Evolutionary conservation across 2,797 vertebrate species (phyloP), one percentile per base, ranked within the genome.

Genomic region (Sebastes minor): DNA sequence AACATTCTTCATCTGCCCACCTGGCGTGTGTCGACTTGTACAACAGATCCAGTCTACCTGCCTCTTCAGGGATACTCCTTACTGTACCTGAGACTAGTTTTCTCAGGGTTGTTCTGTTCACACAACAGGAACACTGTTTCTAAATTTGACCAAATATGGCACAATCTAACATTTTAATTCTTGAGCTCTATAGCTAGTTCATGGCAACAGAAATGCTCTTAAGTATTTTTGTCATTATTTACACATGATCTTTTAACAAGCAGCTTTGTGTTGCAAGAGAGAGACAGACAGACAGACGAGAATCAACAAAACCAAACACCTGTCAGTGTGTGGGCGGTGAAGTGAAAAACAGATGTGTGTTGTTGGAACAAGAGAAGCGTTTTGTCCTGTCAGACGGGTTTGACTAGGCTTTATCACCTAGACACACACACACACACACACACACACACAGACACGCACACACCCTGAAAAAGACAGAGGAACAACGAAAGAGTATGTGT

Each of bases 301-400:
- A 18, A 49, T 49, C 12, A 20, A 49, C 46, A 49, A 25, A 55
- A 20, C 4, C 8, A 23, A 67, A 69, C 16, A 28, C 1, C 32
- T 7, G 1, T 38, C 20, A 23, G 8, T 25, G 23, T 32, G 57
- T 62, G 57, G 49, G 63, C n/a, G 28, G 66, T 25, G 71, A 8
- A 49, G 28, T 2, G 2, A 20, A n/a, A 61, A 25, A 33, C 32
- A 14, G 38, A 22, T 67, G 33, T 52, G 32, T 65, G 62, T 22
- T 22, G 57, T 74, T 86, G 46, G 13, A 77, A 83, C 69, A 66
- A 12, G 27, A 75, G 62, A 73, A 55, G 7, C 4, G n/a, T 73
- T 68, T 69, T 0, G 8, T 67, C 78, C 70, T 33, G 89, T 88
- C 61, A 57, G 28, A 94, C 92, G 64, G 91, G 92, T 92, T 89